Conservation (phyloP, 2,888 invertebrate species). For the Cenopis cana region DNA sequence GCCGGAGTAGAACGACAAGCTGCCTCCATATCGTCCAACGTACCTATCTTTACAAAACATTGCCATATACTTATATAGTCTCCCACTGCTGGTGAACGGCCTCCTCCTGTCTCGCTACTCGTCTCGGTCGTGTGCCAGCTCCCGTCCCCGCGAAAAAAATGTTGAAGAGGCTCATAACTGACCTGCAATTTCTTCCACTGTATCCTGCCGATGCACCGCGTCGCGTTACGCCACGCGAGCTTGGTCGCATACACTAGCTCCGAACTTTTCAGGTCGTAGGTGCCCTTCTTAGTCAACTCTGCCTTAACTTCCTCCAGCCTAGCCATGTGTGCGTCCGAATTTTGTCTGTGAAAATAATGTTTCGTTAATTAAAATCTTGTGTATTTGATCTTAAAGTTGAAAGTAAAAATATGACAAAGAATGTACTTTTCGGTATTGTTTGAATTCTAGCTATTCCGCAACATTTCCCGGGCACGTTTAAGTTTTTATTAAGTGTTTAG, state of each 20-base stretch:
- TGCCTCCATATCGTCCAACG: too few relatives aligned
- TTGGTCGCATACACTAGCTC: conserved; percentile 97
- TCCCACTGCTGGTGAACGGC: too few relatives aligned
- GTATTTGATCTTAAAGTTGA: conserved; percentile 18
- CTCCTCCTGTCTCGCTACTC: too few relatives aligned
- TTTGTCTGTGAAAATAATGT: conserved; percentile 81
- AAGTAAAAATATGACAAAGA: neutral
- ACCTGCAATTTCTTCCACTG: conserved; percentile 99
- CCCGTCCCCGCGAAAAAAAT: too few relatives aligned
- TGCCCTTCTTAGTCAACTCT: conserved; percentile 90
- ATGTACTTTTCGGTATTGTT: conserved; percentile 8
- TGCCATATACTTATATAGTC: too few relatives aligned
- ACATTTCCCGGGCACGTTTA: conserved; percentile 9
- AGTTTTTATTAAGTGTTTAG: conserved; percentile 12
- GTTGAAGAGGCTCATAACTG: conserved; percentile 49
- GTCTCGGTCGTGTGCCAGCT: too few relatives aligned
- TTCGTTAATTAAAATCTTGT: conserved; percentile 20
- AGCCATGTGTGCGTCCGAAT: conserved; percentile 90
- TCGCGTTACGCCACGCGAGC: conserved; percentile 97
- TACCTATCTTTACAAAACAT: too few relatives aligned
- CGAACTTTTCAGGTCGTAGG: conserved; percentile 95
- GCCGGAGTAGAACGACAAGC: too few relatives aligned
- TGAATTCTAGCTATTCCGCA: conserved; percentile 10
- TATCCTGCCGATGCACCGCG: conserved; percentile 96
- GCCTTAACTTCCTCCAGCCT: conserved; percentile 92